phyloP scores from a whole-genome alignment of 2,113 vertebrate species.

The Grus americana region DNA sequence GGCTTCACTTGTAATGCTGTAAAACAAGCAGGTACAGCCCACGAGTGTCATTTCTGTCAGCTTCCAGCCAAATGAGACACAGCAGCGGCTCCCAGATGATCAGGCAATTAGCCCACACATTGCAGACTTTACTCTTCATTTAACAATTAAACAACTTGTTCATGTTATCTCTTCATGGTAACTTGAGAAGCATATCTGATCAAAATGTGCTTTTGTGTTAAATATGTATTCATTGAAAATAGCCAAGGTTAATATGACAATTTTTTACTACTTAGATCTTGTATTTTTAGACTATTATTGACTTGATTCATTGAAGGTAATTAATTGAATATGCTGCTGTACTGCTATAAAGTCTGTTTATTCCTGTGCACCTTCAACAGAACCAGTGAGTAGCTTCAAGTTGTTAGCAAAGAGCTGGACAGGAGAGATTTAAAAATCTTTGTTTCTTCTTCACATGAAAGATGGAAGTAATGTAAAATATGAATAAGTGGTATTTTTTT shows the following conservation, averaged over 20 bases:
- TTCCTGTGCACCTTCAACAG: neutral
- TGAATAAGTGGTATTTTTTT: too few species aligned
- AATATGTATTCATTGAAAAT: neutral
- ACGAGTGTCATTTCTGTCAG: neutral
- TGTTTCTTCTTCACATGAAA: neutral
- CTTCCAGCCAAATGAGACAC: neutral
- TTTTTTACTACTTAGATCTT: neutral
- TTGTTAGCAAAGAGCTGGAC: neutral
- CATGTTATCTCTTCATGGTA: neutral
- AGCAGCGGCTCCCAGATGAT: neutral
- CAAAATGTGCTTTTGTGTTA: neutral
- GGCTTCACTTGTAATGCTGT: neutral
- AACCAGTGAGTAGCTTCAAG: neutral
- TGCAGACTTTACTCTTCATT: neutral
- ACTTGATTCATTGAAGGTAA: neutral
- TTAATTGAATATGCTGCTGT: neutral
- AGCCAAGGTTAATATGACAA: neutral
- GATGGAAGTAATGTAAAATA: too few species aligned
- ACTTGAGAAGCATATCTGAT: neutral
- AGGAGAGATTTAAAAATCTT: neutral
- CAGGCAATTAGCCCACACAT: neutral
- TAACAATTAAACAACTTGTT: neutral
- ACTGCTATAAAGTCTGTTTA: neutral
- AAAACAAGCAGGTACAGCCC: neutral
- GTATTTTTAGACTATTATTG: neutral